Percentiles rank a stretch among this genome's conserved stretches.
phyloP scores from a whole-genome alignment of 1,140 invertebrate species.

The Melipona quadrifasciata region DNA sequence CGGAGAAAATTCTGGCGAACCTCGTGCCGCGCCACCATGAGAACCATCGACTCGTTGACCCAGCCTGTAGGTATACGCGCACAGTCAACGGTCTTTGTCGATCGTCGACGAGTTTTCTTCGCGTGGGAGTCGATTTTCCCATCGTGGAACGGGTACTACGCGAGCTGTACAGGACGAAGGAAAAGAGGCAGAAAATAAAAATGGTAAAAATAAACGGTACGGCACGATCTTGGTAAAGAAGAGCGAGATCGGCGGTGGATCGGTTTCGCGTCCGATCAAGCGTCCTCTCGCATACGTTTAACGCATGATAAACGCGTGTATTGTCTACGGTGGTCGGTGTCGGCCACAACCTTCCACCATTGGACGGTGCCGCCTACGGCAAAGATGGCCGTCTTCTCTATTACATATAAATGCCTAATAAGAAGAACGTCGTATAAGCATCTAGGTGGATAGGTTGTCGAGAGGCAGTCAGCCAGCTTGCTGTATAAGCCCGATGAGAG shows the following conservation, averaged over 20 bases:
- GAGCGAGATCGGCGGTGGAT: constrained; percentile 10
- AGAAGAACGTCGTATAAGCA: constrained; percentile 62
- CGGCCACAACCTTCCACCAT: constrained; percentile 53
- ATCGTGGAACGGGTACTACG: neutral
- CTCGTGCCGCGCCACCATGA: neutral
- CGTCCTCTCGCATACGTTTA: constrained; percentile 48
- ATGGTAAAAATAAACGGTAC: neutral
- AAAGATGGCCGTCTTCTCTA: constrained; percentile 68
- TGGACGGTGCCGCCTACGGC: constrained; percentile 65
- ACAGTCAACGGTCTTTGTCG: neutral
- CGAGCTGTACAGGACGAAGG: too few species aligned
- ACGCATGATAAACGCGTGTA: constrained; percentile 69
- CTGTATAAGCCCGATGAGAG: constrained; percentile 20
- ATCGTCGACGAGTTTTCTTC: neutral
- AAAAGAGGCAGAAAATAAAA: neutral
- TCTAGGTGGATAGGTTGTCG: constrained; percentile 44
- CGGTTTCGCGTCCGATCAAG: constrained; percentile 41
- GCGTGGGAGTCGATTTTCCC: neutral
- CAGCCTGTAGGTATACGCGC: neutral
- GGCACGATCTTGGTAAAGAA: neutral
- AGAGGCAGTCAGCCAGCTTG: constrained; percentile 1
- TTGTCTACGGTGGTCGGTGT: constrained; percentile 63
- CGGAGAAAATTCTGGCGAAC: constrained; percentile 60
- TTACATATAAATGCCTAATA: constrained; percentile 73
- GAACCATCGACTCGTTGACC: neutral